phyloP scores from a whole-genome alignment of 2,797 vertebrate genomes.

The Hydrocynus forskahlii region DNA sequence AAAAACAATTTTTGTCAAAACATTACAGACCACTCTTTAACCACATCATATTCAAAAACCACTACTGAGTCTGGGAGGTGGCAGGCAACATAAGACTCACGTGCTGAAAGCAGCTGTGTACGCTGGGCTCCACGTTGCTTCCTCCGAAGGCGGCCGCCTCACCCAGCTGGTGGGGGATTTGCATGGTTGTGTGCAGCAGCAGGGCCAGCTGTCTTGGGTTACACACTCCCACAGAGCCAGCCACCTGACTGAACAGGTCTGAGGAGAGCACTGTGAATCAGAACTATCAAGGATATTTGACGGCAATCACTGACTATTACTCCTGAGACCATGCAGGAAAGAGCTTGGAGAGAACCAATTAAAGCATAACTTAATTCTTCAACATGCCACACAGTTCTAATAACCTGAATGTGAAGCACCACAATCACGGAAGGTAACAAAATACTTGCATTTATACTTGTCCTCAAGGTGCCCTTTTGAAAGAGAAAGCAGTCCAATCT shows the following conservation, averaged over 20 bases:
- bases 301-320: neutral
- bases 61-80: too few species aligned
- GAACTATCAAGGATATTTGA: conserved; percentile 8
- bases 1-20: too few species aligned
- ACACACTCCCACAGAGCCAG: conserved; percentile 79
- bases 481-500: conserved; percentile 86
- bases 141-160: conserved; percentile 86
- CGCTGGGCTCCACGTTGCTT: conserved; percentile 85
- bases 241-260: conserved; percentile 86
- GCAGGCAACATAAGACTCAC: conserved; percentile 59
- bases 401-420: neutral
- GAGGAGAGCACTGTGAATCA: conserved; percentile 18
- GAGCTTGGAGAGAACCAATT: neutral
- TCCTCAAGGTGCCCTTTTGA: conserved; percentile 87
- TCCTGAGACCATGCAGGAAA: neutral
- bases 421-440: neutral
- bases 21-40: too few species aligned
- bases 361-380: neutral
- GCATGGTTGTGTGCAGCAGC: conserved; percentile 82
- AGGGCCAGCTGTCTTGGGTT: conserved; percentile 82
- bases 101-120: conserved; percentile 87
- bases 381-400: neutral
- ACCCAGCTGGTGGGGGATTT: conserved; percentile 85
- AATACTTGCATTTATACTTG: conserved; percentile 85
- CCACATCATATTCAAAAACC: too few species aligned